Evolutionary conservation across 2,888 invertebrate genomes (phyloP), one percentile per base, ranked within the genome.

Genomic region (Pediacus dermestoides): DNA sequence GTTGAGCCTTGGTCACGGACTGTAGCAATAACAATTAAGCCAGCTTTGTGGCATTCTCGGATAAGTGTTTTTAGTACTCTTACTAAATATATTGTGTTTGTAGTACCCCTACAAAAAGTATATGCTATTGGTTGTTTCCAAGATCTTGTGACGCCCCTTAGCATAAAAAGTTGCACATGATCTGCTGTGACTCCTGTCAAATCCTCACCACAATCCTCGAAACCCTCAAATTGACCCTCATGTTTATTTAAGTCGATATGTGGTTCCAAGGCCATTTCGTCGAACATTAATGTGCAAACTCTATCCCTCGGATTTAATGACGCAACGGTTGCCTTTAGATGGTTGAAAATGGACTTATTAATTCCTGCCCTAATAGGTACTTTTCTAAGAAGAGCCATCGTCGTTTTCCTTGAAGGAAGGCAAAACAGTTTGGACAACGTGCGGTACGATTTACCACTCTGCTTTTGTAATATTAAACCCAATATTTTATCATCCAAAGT

Each of bases 401-500:
- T 6, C n/a, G 40, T 40, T 40, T 22, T 35, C 6, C 35, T 2
- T 8, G 26, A 30, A 30, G 39, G 44, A 6, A 40, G 14, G 4
- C 18, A 15, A 37, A 44, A 44, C 10, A 44, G 11, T 36, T 36
- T 39, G 9, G 23, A 27, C 9, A 35, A 22, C 9, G 33, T 11
- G 4, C 26, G 15, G 23, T 44, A 40, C 8, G 21, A 16, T 16
- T 14, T 22, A 7, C 14, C 12, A 31, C 36, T 32, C 10, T 30
- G 25, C 14, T 39, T 43, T 3, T 25, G 8, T 12, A 41, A 18
- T 2, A 33, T 8, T 12, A 41, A 10, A 10, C 27, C 21, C n/a
- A 41, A 18, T n/a, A 43, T 16, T 22, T 43, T 43, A 8, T 39
- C 25, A 6, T 43, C 36, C 3, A 38, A 6, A 2, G 34, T 34